Evolutionary conservation across 37 sponge, comb jelly and placozoan species (phyloP).

Genomic region (Chondrilla cf. caribensis): DNA sequence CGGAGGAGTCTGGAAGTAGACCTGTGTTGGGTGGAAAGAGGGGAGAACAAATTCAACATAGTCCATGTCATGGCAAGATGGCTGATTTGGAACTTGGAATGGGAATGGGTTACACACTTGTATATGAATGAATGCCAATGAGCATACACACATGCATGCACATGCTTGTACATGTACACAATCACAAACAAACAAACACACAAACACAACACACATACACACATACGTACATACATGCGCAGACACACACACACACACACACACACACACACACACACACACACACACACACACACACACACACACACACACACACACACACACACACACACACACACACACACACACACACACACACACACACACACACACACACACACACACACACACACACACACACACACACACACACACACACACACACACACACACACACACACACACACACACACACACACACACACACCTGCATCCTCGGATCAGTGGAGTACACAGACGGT

Average conservation of each 20-base stretch:
- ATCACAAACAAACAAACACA: neutral
- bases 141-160: no score
- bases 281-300: conserved; percentile 28
- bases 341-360: conserved; percentile 25
- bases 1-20: neutral
- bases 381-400: conserved; percentile 20
- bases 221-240: neutral
- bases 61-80: no score
- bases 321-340: conserved; percentile 27
- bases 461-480: neutral
- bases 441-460: conserved; percentile 11
- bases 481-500: neutral
- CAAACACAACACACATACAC: no score
- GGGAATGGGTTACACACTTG: no score
- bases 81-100: no score
- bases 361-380: conserved; percentile 25
- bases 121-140: no score
- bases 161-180: neutral
- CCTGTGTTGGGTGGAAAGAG: no score
- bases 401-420: conserved; percentile 26
- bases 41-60: no score
- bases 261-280: conserved; percentile 18
- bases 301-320: conserved; percentile 28
- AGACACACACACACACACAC: neutral
- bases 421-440: conserved; percentile 20